Evolutionary conservation across 2,113 vertebrate genomes (phyloP), one percentile per base, ranked within the genome.

Genomic region (Epinephelus cyanopodus): DNA sequence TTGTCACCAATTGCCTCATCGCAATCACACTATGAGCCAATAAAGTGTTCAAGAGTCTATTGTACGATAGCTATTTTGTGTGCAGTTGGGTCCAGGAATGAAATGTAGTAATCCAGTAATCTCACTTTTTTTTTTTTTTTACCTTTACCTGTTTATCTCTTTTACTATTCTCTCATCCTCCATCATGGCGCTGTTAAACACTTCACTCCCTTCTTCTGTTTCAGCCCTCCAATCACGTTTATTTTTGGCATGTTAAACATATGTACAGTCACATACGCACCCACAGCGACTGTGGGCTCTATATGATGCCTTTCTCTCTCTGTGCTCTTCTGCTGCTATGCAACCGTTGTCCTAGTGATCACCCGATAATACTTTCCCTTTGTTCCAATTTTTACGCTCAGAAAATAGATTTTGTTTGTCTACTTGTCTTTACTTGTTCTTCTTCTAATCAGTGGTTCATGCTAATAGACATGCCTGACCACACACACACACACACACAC

Each of bases 291-390:
- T 2, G 53, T 37, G 69, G 33, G 39, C 4, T 48, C 57, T 58
- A 33, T 71, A 62, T 18, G 58, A 74, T 57, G 19, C 63, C 27
- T 79, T 39, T 25, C 2, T 68, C 5, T 45, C 25, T 47, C 47
- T 33, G 14, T 0, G 10, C 64, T 72, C 14, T 6, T 39, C 65
- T 58, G 83, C 79, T 75, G 66, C 72, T 74, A 67, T 39, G 74
- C 80, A 78, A 68, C 80, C 15, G 3, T 77, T n/a, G 52, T 58
- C 13, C 53, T 57, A 6, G 45, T 13, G 52, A 79, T 74, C 84
- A 69, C 13, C 69, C 1, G 12, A n/a, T 25, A 57, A 60, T 27
- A 18, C 19, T 29, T 39, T 10, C 63, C 66, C 23, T 80, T 83
- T 85, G 68, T 80, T 77, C 45, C 15, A 1, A 17, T 42, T 37